Evolutionary conservation across 1,140 invertebrate species (phyloP).

Genomic region (Nixonia krombeini): DNA sequence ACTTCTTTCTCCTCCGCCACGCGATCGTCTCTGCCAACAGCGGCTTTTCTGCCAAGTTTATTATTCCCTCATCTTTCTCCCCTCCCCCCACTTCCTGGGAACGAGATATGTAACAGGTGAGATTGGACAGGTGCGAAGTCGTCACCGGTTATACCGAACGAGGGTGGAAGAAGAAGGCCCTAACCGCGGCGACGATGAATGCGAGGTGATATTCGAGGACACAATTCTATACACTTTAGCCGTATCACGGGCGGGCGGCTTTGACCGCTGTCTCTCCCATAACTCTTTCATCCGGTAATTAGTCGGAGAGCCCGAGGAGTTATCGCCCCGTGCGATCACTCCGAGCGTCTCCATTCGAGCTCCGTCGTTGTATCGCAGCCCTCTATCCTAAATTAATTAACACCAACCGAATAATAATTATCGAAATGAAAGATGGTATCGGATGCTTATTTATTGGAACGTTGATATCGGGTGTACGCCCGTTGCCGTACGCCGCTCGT

Average conservation of each 20-base stretch:
- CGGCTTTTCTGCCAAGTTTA: too few species aligned
- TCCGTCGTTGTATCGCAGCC: conserved; percentile 31
- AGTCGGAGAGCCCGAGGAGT: conserved; percentile 59
- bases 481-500: too few species aligned
- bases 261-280: conserved; percentile 62
- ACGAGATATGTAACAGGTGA: too few species aligned
- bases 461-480: conserved; percentile 46
- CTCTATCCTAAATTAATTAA: conserved; percentile 57
- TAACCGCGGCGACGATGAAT: conserved; percentile 34
- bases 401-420: conserved; percentile 66
- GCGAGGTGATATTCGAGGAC: conserved; percentile 35
- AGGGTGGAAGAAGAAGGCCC: conserved; percentile 24
- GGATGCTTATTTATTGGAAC: conserved; percentile 60
- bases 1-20: too few species aligned
- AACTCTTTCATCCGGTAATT: conserved; percentile 67
- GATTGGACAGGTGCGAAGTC: too few species aligned
- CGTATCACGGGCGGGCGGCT: conserved; percentile 33
- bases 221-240: conserved; percentile 31
- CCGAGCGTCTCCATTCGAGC: conserved; percentile 32
- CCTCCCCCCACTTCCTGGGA: too few species aligned
- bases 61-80: too few species aligned
- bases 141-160: too few species aligned
- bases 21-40: too few species aligned
- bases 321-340: conserved; percentile 60
- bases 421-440: conserved; percentile 67